phyloP scores from a whole-genome alignment of 2,797 vertebrate species.

The Cyclura pinguis region DNA sequence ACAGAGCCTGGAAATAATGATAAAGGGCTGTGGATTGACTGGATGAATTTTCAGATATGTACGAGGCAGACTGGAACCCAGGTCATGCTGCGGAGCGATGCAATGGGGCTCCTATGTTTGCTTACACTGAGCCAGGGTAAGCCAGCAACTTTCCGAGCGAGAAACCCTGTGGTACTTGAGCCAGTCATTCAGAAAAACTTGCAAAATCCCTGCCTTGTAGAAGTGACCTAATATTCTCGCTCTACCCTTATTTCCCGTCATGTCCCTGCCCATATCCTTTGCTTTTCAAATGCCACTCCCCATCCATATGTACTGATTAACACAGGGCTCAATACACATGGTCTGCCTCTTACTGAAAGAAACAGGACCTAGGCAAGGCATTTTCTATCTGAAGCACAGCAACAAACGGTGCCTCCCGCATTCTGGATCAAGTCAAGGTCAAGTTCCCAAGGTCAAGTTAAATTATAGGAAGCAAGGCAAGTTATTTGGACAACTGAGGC shows the following conservation, averaged over 20 bases:
- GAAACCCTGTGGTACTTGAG: not conserved
- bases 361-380: not conserved
- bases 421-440: no score
- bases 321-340: not conserved
- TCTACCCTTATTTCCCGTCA: not conserved
- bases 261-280: not conserved
- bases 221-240: not conserved
- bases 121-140: not conserved
- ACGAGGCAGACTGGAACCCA: not conserved
- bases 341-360: not conserved
- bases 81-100: no score
- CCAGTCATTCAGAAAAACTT: not conserved
- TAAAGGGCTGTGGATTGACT: not conserved
- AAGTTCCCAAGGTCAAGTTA: not conserved
- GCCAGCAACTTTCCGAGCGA: not conserved
- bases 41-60: not conserved
- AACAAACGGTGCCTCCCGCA: not conserved
- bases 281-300: not conserved
- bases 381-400: not conserved
- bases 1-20: not conserved
- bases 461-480: not conserved
- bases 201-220: not conserved
- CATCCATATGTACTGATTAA: not conserved
- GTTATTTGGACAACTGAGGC: not conserved
- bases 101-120: not conserved